Evolutionary conservation across 1,140 invertebrate species (phyloP), one percentile per base, ranked within the genome.

Genomic region (Grapholita molesta): DNA sequence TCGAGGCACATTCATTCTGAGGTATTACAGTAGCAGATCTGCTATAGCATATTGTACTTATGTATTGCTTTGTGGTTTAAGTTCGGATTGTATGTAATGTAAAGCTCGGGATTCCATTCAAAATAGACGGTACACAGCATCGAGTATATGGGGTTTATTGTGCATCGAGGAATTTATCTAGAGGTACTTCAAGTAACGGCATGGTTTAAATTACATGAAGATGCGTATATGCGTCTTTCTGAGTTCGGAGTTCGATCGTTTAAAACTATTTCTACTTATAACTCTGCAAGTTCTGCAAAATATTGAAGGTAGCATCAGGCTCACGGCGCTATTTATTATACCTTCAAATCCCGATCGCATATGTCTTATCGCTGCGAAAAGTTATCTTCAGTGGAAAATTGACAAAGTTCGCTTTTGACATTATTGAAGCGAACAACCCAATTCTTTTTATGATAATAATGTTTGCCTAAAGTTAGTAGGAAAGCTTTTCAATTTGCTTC

Each of bases 331-430:
- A 21, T 61, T 32, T 30, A 30, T 61, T 61, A 61, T 61, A 61
- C 15, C 55, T 28, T 21, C n/a, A 61, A 30, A 28, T 61, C 55
- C 18, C 57, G 28, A 64, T 24, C 23, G 65, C 68, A 68, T 67
- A 75, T 67, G 68, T 71, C 61, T 70, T 66, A 72, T 70, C 65
- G 35, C 53, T 25, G 35, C 35, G 23, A 48, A 66, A 79, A 74
- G 68, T 75, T 77, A 73, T 32, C 53, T 32, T 66, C 42, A 61
- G 66, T 73, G 68, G 68, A 64, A 77, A 71, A 75, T 75, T 74
- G 71, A 64, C 69, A 75, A 77, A 79, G 73, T 77, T 79, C 68
- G 67, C 61, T 66, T 75, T 73, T 70, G 67, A 74, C 67, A 74
- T 74, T 80, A 76, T 76, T 68, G 68, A 76, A 72, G 70, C 74